Evolutionary conservation across 2,113 vertebrate species (phyloP).

Genomic region (Lagopus leucura): DNA sequence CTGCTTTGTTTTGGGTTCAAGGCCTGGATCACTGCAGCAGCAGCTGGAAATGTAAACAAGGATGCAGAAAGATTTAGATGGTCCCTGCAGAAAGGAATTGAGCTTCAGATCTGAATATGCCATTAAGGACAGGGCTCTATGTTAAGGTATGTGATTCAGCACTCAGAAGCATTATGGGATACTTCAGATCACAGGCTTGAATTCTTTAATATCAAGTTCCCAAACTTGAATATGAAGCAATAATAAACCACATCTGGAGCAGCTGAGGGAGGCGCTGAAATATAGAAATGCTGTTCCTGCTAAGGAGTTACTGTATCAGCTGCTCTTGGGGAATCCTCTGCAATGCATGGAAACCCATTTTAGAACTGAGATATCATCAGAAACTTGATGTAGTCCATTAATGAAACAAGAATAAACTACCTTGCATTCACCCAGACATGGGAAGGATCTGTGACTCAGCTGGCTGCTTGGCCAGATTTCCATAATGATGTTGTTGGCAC

Average conservation of each 20-base stretch:
- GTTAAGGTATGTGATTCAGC: not conserved
- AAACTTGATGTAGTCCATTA: not conserved
- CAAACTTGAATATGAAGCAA: not conserved
- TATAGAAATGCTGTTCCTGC: not conserved
- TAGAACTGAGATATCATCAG: not conserved
- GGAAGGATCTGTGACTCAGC: not conserved
- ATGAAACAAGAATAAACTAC: not conserved
- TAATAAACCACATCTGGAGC: not conserved
- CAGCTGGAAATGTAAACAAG: not conserved
- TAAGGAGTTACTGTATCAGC: not conserved
- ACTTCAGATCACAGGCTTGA: not conserved
- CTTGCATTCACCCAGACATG: not conserved
- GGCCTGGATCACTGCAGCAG: not conserved
- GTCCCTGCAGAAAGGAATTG: not conserved
- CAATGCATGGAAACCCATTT: not conserved
- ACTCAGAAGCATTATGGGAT: not conserved
- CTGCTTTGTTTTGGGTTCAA: not conserved
- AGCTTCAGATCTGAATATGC: not conserved
- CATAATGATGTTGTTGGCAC: not conserved
- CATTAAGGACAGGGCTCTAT: not conserved
- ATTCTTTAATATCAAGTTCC: not conserved
- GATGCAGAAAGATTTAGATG: not conserved
- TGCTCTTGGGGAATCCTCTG: not conserved
- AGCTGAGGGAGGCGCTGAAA: not conserved
- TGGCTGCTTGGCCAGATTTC: not conserved